Evolutionary conservation across 2,888 invertebrate genomes (phyloP).

Genomic region (Nemotelus nigrinus): DNA sequence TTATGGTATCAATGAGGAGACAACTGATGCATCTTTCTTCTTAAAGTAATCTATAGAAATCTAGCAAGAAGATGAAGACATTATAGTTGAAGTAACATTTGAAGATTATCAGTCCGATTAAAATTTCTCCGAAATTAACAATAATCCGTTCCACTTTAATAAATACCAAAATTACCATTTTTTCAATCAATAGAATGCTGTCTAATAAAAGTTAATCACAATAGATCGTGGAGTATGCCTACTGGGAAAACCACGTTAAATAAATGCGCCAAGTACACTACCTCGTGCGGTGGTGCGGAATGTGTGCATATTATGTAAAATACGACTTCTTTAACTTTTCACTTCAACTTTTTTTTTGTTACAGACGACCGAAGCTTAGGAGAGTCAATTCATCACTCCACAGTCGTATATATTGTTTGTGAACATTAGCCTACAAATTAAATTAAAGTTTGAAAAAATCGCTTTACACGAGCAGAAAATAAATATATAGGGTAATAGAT

Average conservation of each 20-base stretch:
- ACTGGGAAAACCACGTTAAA: background rate
- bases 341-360: no score
- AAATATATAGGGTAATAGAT: no score
- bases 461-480: no score
- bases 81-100: background rate
- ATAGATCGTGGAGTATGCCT: background rate
- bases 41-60: background rate
- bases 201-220: background rate
- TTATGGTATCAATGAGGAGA: background rate
- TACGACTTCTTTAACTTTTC: no score
- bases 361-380: no score
- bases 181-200: background rate
- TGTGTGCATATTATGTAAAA: no score
- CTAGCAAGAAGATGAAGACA: background rate
- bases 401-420: no score
- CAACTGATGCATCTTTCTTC: background rate
- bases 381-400: no score
- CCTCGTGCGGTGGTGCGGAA: no score
- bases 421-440: no score
- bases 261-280: background rate
- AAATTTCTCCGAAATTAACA: background rate
- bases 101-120: background rate
- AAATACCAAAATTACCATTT: background rate
- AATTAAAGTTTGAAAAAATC: no score
- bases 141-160: background rate